Evolutionary conservation across 2,888 invertebrate genomes (phyloP).

Genomic region (Liodrosophila aerea): DNA sequence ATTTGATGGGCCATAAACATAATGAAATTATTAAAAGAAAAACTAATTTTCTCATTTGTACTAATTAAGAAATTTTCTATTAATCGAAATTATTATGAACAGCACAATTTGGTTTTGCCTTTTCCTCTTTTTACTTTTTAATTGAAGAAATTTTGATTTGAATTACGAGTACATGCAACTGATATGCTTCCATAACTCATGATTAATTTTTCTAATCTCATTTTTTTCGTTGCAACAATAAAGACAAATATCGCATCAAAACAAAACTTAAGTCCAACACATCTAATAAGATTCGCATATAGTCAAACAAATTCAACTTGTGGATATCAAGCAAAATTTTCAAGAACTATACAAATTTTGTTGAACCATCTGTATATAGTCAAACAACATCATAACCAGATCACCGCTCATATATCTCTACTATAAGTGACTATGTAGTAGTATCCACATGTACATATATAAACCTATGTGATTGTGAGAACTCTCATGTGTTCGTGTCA

Average conservation of each 20-base stretch:
- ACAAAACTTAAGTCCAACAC: slow-evolving; percentile 29
- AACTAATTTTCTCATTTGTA: too few species aligned
- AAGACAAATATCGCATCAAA: slow-evolving; percentile 22
- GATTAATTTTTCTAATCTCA: slow-evolving; percentile 37
- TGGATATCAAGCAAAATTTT: slow-evolving; percentile 35
- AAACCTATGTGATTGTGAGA: slow-evolving; percentile 26
- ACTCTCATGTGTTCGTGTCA: slow-evolving; percentile 70
- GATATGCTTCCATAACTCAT: slow-evolving; percentile 38
- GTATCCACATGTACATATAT: slow-evolving; percentile 22
- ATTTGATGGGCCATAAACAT: too few species aligned
- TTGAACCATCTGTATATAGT: slow-evolving; percentile 29
- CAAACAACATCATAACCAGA: slow-evolving; percentile 23
- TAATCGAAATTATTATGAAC: too few species aligned
- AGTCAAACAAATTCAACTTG: slow-evolving; percentile 28
- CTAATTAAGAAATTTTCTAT: too few species aligned
- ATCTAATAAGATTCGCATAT: slow-evolving; percentile 27
- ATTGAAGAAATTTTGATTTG: too few species aligned
- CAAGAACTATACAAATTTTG: slow-evolving; percentile 17
- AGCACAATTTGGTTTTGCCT: not conserved
- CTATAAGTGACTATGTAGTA: slow-evolving; percentile 11
- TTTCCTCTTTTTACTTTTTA: not conserved
- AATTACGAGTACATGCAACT: slow-evolving; percentile 4
- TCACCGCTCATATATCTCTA: slow-evolving; percentile 28
- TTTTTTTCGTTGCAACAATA: slow-evolving; percentile 46
- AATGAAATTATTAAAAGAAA: too few species aligned